These are phyloP conservation scores for Apistogramma diplotaenia DNA, from an alignment of 2,113 vertebrate genomes.

Conservation along the genomic window DNA sequence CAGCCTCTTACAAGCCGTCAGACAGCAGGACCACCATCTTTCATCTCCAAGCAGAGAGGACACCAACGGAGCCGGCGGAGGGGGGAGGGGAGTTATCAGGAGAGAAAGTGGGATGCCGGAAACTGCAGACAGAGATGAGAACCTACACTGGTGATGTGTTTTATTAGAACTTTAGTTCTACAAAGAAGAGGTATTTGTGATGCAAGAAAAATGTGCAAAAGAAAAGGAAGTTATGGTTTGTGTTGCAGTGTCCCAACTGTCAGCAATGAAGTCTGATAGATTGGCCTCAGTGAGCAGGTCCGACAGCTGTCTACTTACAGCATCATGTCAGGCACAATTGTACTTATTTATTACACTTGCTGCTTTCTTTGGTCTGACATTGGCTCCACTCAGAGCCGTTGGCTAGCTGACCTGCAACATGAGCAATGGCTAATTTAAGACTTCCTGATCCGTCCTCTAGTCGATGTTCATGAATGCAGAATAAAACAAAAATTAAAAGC, in stretches of 20 bases:
- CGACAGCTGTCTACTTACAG: constrained; percentile 54
- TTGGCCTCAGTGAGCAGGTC: constrained; percentile 28
- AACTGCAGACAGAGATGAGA: not conserved
- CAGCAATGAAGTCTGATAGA: not conserved
- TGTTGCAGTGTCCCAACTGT: not conserved
- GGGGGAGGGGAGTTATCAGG: not conserved
- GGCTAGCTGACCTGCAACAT: not conserved
- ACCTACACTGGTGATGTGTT: not conserved
- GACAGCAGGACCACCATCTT: constrained; percentile 48
- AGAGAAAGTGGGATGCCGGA: constrained; percentile 12
- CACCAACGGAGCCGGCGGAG: constrained; percentile 32
- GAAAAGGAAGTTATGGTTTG: not conserved
- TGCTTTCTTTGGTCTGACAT: not conserved
- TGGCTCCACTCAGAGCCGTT: not conserved
- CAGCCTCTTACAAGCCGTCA: constrained; percentile 29
- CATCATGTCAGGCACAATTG: not conserved
- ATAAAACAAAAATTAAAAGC: not conserved
- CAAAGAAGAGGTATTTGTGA: not conserved
- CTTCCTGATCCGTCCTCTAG: not conserved
- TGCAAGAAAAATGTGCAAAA: not conserved
- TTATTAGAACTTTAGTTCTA: not conserved
- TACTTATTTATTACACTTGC: not conserved
- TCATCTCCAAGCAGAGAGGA: constrained; percentile 48
- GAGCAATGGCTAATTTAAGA: not conserved
- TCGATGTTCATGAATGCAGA: not conserved